A percentile compares a stretch with the other conserved stretches of the same genome.
Conservation (phyloP, 2,888 invertebrate genomes). For the Drosophila affinis region DNA sequence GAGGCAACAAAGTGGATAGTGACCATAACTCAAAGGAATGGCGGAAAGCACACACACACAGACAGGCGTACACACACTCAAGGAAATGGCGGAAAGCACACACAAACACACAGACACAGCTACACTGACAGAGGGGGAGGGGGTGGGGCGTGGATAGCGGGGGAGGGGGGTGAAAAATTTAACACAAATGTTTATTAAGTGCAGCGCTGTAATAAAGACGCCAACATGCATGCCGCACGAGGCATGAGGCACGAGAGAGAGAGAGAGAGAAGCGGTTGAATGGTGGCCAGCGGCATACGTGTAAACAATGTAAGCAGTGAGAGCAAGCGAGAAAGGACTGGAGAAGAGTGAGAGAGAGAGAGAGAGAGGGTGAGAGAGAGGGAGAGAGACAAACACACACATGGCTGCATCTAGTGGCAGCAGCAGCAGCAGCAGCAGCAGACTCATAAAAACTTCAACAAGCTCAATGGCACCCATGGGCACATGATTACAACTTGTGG, state of each 20-base stretch:
- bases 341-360: neutral
- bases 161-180: constrained; percentile 48
- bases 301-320: constrained; percentile 65
- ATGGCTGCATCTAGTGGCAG: constrained; percentile 6
- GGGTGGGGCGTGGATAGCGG: neutral
- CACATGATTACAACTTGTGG: constrained; percentile 71
- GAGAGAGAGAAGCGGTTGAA: constrained; percentile 25
- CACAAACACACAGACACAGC: constrained; percentile 3
- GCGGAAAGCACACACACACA: constrained; percentile 14
- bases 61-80: constrained; percentile 6
- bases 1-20: constrained; percentile 45
- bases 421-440: constrained; percentile 42
- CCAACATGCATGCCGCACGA: constrained; percentile 54
- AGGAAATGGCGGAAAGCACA: neutral
- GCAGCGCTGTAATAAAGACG: constrained; percentile 74
- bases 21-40: constrained; percentile 49
- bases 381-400: constrained; percentile 14
- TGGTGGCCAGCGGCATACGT: constrained; percentile 58
- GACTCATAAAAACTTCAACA: constrained; percentile 76
- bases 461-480: constrained; percentile 75
- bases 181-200: constrained; percentile 76
- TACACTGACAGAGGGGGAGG: neutral
- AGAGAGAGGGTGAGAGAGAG: constrained; percentile 1
- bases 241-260: constrained; percentile 23
- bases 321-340: neutral